These are phyloP conservation scores for Atethmia centrago DNA, from an alignment of 2,888 invertebrate species.

Conservation along the genomic window DNA sequence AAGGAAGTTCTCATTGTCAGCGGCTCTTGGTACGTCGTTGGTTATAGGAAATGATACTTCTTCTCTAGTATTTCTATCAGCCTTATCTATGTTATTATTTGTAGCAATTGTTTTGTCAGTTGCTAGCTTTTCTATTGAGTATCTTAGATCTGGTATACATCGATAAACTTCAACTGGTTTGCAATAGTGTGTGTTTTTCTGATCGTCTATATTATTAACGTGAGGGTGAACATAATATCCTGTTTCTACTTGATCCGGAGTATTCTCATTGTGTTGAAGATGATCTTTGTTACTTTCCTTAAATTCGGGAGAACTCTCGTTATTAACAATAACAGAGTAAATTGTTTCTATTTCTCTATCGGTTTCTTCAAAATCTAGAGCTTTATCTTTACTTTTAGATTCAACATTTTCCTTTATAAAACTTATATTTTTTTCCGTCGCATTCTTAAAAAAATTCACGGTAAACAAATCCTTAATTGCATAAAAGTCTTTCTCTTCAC, in stretches of 20 bases:
- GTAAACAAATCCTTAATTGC: conserved; percentile 41
- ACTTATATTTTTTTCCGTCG: conserved; percentile 1
- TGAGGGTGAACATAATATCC: not conserved
- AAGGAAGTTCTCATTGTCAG: conserved; percentile 19
- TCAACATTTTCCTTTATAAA: not conserved
- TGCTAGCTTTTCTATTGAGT: not conserved
- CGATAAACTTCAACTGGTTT: conserved; percentile 16
- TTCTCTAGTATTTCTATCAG: conserved; percentile 2
- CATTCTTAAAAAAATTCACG: conserved; percentile 12
- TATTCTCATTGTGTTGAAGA: not conserved
- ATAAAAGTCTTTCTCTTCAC: conserved; percentile 29
- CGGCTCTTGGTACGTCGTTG: conserved; percentile 4
- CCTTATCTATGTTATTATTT: conserved; percentile 4
- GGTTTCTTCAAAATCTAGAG: not conserved
- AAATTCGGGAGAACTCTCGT: not conserved
- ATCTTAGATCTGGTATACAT: not conserved
- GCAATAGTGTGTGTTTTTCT: not conserved
- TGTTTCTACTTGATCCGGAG: not conserved
- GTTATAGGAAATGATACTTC: not conserved
- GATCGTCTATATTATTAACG: not conserved
- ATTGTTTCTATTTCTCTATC: not conserved
- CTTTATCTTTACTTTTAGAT: not conserved
- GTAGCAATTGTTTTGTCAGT: not conserved
- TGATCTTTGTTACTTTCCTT: not conserved
- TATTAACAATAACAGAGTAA: not conserved